These are phyloP conservation scores for Petrocephalus schoutedeni DNA, from an alignment of 2,797 vertebrate species.

Conservation along the genomic window DNA sequence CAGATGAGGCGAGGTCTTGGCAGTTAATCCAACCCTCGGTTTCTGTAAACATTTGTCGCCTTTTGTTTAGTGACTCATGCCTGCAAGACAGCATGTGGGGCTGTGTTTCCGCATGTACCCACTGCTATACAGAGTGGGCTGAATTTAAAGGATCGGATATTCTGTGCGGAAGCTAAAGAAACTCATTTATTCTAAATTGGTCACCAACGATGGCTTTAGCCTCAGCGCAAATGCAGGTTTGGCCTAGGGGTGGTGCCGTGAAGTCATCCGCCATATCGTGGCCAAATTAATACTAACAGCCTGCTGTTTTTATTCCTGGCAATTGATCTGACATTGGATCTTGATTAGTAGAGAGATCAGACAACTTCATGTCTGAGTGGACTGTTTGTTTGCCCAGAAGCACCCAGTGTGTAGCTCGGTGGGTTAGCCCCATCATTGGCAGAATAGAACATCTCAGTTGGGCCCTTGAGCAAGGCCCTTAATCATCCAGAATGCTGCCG, in stretches of 20 bases:
- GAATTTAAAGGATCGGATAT: constrained; percentile 33
- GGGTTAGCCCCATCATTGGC: background rate
- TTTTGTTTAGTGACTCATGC: background rate
- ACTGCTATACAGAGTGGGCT: background rate
- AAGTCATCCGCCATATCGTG: constrained; percentile 15
- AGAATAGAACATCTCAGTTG: background rate
- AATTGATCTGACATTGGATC: background rate
- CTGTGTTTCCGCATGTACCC: background rate
- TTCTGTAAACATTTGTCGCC: background rate
- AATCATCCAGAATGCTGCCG: background rate
- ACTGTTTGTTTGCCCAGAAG: background rate
- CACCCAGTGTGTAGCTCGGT: background rate
- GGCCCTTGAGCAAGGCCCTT: background rate
- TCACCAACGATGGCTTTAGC: constrained; percentile 50
- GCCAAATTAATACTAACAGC: constrained; percentile 27
- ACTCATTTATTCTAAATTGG: constrained; percentile 55
- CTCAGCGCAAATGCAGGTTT: constrained; percentile 26
- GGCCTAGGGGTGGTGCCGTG: constrained; percentile 24
- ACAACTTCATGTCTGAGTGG: background rate
- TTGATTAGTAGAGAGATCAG: background rate
- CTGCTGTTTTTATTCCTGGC: background rate
- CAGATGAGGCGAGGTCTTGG: background rate
- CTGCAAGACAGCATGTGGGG: background rate
- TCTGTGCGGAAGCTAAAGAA: constrained; percentile 27
- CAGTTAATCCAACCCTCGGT: background rate